Evolutionary conservation across 2,113 vertebrate genomes (phyloP).

Genomic region (Hippocampus abdominalis): DNA sequence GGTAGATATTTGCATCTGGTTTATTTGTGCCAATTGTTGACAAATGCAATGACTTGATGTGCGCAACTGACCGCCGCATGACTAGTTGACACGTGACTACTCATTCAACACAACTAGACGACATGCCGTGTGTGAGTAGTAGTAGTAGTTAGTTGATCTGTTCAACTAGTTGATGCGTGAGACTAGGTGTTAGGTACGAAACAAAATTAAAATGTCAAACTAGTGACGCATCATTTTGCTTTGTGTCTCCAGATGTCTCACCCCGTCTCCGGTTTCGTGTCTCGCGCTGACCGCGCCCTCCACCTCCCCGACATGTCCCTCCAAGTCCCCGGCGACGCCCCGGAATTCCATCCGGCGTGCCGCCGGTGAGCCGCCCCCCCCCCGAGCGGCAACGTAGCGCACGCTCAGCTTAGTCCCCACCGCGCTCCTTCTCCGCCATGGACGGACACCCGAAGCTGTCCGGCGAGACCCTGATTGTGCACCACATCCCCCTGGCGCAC

Average conservation of each 20-base stretch:
- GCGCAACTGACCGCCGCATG: too few species aligned
- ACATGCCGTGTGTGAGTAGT: too few species aligned
- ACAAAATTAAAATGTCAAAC: background rate
- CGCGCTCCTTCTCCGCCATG: slow-evolving; percentile 67
- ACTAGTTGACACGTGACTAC: too few species aligned
- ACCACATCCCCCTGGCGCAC: slow-evolving; percentile 96
- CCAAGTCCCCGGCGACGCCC: slow-evolving; percentile 37
- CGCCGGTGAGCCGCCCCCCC: slow-evolving; percentile 18
- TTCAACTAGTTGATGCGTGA: too few species aligned
- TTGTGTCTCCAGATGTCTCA: slow-evolving; percentile 55
- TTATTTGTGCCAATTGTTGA: too few species aligned
- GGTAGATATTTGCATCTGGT: too few species aligned
- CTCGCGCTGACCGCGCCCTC: slow-evolving; percentile 48
- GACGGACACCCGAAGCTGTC: slow-evolving; percentile 89
- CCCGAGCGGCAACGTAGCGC: background rate
- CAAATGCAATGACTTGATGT: too few species aligned
- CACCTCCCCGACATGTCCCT: slow-evolving; percentile 48
- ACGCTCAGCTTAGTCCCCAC: background rate
- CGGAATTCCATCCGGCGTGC: slow-evolving; percentile 13
- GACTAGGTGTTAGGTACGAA: background rate
- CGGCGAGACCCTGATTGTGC: slow-evolving; percentile 94
- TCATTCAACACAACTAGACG: too few species aligned
- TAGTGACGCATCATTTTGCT: background rate
- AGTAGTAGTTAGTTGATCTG: too few species aligned
- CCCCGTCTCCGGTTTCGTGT: slow-evolving; percentile 37